Evolutionary conservation across 2,888 invertebrate species (phyloP).

Genomic region (Callinectes sapidus): DNA sequence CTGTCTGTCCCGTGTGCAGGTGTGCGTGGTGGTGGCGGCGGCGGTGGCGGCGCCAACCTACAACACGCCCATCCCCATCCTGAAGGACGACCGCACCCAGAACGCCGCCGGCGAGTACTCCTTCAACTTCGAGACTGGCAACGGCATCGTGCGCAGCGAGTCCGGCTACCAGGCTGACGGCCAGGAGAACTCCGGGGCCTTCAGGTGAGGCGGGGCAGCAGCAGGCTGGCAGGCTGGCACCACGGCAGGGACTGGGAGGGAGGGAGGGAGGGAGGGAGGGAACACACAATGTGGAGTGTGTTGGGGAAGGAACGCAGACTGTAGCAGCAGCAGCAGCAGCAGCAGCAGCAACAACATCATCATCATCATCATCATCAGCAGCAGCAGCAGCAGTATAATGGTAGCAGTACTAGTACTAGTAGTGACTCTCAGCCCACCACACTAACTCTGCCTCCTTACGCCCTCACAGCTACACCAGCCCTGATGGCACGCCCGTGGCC

Average conservation of each 20-base stretch:
- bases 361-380: background rate
- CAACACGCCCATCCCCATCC: conserved; percentile 12
- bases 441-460: background rate
- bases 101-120: conserved; percentile 22
- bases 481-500: conserved; percentile 56
- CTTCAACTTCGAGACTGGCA: conserved; percentile 26
- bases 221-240: too few relatives aligned
- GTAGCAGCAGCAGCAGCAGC: too few relatives aligned
- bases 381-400: too few relatives aligned
- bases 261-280: background rate
- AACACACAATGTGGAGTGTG: background rate
- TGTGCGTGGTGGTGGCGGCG: background rate
- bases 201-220: background rate
- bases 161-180: background rate
- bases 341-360: too few relatives aligned
- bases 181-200: conserved; percentile 1
- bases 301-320: background rate
- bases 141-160: conserved; percentile 33
- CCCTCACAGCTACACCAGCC: conserved; percentile 50
- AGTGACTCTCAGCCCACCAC: too few relatives aligned
- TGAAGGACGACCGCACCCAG: conserved; percentile 9
- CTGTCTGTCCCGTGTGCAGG: background rate
- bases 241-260: too few relatives aligned
- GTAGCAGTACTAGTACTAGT: background rate
- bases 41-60: background rate